Percentiles rank a stretch among this genome's conserved stretches.
Conservation (phyloP, 2,113 vertebrate species). For the Ailuropoda melanoleuca region DNA sequence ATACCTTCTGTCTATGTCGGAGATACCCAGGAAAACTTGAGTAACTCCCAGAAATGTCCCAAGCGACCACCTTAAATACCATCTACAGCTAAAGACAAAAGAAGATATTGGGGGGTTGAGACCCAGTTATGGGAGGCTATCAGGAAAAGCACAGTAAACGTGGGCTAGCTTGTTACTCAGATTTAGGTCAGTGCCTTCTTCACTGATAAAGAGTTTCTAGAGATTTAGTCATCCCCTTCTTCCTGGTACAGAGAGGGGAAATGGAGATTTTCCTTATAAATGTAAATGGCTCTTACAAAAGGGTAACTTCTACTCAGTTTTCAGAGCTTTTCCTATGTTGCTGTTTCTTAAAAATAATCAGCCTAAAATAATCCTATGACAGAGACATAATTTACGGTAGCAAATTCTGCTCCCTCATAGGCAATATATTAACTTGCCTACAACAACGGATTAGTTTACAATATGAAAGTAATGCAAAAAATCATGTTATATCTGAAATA, state of each 20-base stretch:
- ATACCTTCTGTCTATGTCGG: not conserved
- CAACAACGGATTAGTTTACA: not conserved
- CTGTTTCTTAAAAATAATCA: not conserved
- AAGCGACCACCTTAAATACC: not conserved
- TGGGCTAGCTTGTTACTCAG: not conserved
- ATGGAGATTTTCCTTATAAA: not conserved
- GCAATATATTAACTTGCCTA: not conserved
- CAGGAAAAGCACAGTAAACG: not conserved
- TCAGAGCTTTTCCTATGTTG: not conserved
- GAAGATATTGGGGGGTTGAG: too few relatives aligned
- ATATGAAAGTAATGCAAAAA: not conserved
- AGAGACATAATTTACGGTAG: not conserved
- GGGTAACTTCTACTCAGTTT: not conserved
- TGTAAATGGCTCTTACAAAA: not conserved
- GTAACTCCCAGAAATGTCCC: not conserved
- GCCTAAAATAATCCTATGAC: not conserved
- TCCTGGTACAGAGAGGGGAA: not conserved
- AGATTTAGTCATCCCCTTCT: not conserved
- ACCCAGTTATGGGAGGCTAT: not conserved
- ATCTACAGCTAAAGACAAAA: not conserved
- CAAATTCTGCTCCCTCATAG: not conserved
- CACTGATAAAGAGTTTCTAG: not conserved
- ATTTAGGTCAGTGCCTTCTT: not conserved
- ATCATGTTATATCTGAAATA: not conserved
- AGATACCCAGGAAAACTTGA: not conserved